Conservation (phyloP, 1,140 invertebrate species). For the Trichonephila clavipes region DNA sequence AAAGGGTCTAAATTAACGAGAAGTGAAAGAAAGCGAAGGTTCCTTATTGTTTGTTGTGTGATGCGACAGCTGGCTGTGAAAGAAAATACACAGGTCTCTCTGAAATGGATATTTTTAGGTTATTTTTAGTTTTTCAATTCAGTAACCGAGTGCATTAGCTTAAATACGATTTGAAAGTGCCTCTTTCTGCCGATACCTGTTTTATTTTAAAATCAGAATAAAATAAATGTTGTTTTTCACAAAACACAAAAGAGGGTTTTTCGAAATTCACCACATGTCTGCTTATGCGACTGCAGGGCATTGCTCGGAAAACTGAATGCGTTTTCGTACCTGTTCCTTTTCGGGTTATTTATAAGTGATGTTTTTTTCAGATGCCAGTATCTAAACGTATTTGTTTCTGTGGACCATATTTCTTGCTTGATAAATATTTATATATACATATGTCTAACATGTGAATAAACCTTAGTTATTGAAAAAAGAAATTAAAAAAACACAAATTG, state of each 20-base stretch:
- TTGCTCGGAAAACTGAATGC: background rate
- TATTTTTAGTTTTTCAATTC: conserved; percentile 37
- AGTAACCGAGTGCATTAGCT: conserved; percentile 50
- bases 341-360: background rate
- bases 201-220: conserved; percentile 50
- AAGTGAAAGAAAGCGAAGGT: conserved; percentile 41
- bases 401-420: too few species aligned
- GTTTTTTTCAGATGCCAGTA: too few species aligned
- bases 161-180: conserved; percentile 54
- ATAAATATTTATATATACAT: too few species aligned
- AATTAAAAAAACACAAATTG: too few species aligned
- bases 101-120: conserved; percentile 47
- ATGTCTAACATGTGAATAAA: too few species aligned
- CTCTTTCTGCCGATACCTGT: conserved; percentile 32
- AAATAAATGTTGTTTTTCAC: conserved; percentile 23
- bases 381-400: too few species aligned
- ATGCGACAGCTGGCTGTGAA: conserved; percentile 58
- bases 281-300: background rate
- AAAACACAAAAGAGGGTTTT: background rate
- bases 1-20: conserved; percentile 52
- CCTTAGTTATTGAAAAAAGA: too few species aligned
- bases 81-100: conserved; percentile 55
- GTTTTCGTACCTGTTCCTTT: background rate
- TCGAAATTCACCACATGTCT: conserved; percentile 58
- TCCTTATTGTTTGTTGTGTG: conserved; percentile 60